These are phyloP conservation scores for Gopherus flavomarginatus DNA, from an alignment of 2,113 vertebrate genomes.

Conservation along the genomic window DNA sequence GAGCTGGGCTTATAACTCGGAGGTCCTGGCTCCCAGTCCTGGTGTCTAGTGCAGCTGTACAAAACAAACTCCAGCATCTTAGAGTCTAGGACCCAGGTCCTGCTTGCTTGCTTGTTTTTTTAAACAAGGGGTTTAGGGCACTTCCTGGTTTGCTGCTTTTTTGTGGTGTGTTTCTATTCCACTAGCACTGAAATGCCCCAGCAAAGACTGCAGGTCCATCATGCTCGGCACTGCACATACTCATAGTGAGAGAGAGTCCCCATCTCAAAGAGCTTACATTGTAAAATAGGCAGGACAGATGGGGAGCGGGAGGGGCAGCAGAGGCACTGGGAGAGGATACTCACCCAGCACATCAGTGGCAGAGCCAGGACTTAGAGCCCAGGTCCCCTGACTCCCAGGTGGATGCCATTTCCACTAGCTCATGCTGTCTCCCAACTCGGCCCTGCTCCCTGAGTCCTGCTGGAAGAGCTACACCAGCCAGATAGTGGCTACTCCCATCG, in stretches of 20 bases:
- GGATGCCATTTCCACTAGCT: neutral
- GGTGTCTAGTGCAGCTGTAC: neutral
- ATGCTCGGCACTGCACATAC: neutral
- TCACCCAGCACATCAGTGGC: neutral
- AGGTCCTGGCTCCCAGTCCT: neutral
- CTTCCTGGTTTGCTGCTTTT: neutral
- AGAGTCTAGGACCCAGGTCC: neutral
- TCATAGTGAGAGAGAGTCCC: neutral
- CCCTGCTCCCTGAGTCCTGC: neutral
- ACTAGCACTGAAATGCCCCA: neutral
- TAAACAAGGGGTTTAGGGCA: neutral
- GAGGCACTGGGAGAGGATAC: neutral
- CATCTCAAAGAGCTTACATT: neutral
- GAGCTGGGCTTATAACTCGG: rapidly evolving
- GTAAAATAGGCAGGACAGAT: neutral
- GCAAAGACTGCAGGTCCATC: neutral
- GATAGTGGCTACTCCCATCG: rapidly evolving
- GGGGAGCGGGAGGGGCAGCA: rapidly evolving
- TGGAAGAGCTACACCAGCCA: rapidly evolving
- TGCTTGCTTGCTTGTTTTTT: neutral
- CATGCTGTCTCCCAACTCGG: neutral
- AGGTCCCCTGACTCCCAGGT: neutral
- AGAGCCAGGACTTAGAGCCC: neutral
- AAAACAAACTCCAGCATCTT: neutral
- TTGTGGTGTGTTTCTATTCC: neutral